Conservation (phyloP, 2,797 vertebrate genomes). For the Arnoldichthys spilopterus region DNA sequence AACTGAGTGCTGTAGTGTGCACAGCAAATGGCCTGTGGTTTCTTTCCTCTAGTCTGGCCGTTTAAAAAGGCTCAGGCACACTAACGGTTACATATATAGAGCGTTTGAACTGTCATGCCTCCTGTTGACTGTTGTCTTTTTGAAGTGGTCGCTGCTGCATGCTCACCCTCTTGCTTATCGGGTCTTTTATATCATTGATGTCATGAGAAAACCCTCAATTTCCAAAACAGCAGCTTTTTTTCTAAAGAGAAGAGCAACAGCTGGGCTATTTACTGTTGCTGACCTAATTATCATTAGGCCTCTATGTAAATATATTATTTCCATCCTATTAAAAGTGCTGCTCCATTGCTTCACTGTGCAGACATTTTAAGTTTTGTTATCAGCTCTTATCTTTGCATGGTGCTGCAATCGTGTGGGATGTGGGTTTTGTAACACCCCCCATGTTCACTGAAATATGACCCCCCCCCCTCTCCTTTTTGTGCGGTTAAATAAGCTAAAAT, state of each 20-base stretch:
- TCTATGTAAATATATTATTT: background rate
- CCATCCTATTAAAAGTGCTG: background rate
- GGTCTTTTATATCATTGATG: constrained; percentile 1
- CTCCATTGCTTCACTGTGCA: background rate
- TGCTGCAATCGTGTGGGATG: too few species aligned
- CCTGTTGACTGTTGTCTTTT: constrained; percentile 41
- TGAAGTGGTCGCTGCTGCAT: constrained; percentile 46
- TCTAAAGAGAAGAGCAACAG: background rate
- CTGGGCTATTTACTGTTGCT: background rate
- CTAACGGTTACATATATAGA: constrained; percentile 49
- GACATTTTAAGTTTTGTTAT: too few species aligned
- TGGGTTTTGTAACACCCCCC: too few species aligned
- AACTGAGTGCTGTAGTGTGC: constrained; percentile 22
- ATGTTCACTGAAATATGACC: too few species aligned
- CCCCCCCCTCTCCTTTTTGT: too few species aligned
- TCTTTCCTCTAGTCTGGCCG: constrained; percentile 14
- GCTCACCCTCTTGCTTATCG: background rate
- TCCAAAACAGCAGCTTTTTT: background rate
- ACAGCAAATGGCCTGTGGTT: constrained; percentile 48
- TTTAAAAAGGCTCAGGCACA: constrained; percentile 26
- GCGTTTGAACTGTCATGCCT: constrained; percentile 23
- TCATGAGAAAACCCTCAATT: constrained; percentile 2
- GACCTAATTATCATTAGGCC: background rate
- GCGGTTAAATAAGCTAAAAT: too few species aligned
- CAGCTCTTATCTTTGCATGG: too few species aligned